A percentile compares a stretch with the other conserved stretches of the same genome.
Evolutionary conservation across 2,797 vertebrate genomes (phyloP).

Genomic region (Helostoma temminkii): DNA sequence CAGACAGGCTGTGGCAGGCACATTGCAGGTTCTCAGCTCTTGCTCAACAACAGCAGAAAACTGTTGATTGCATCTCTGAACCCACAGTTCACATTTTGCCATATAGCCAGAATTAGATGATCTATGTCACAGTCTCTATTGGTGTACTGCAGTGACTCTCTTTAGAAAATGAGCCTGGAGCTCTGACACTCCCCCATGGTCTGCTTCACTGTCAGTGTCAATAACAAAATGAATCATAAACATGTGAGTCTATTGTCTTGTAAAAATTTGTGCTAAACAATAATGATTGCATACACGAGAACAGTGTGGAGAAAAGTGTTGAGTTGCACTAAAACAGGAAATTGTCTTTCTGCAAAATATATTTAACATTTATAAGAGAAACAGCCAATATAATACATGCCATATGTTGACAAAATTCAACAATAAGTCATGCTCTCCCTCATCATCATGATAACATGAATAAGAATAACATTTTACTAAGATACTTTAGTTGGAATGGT

Average conservation of each 20-base stretch:
- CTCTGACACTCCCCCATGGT: too few species aligned
- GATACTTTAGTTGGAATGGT: too few species aligned
- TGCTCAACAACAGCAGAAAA: neutral
- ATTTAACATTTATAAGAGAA: too few species aligned
- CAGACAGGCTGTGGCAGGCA: constrained; percentile 8
- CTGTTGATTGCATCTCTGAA: constrained; percentile 4
- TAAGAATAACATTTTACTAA: too few species aligned
- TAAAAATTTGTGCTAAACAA: neutral
- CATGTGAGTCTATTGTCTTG: neutral
- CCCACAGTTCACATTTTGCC: neutral
- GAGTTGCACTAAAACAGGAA: too few species aligned
- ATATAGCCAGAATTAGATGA: constrained; percentile 1
- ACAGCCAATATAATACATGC: too few species aligned
- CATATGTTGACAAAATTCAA: too few species aligned
- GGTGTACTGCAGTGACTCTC: neutral
- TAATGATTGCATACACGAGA: neutral
- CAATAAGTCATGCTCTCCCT: too few species aligned
- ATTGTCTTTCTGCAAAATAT: too few species aligned
- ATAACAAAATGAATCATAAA: neutral
- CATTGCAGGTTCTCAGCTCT: constrained; percentile 7
- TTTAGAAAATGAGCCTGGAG: neutral
- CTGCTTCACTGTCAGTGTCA: neutral
- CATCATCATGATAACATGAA: too few species aligned
- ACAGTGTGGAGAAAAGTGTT: neutral
- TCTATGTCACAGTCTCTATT: too few species aligned